Evolutionary conservation across 2,113 vertebrate genomes (phyloP).

Genomic region (Notarius quadriscutis): DNA sequence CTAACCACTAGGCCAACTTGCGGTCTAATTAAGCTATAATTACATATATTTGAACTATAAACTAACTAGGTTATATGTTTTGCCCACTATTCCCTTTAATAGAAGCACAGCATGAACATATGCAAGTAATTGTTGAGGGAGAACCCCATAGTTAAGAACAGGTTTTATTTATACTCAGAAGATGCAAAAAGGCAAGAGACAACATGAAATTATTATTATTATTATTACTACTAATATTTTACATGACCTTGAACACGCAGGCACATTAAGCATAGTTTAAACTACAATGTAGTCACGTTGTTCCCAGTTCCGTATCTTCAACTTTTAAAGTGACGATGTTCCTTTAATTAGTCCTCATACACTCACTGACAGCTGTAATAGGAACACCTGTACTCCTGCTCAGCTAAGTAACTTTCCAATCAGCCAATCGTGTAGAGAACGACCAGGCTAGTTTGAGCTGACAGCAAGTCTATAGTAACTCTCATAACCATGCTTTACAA

Average conservation of each 20-base stretch:
- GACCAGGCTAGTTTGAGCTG: neutral
- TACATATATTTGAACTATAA: neutral
- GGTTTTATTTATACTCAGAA: conserved; percentile 26
- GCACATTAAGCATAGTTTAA: conserved; percentile 64
- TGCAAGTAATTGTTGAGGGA: neutral
- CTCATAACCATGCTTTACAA: neutral
- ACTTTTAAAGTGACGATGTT: neutral
- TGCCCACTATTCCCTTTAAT: neutral
- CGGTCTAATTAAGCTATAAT: neutral
- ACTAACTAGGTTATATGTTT: neutral
- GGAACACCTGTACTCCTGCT: neutral
- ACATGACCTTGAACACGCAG: conserved; percentile 64
- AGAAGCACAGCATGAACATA: neutral
- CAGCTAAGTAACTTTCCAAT: neutral
- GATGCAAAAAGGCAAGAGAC: conserved; percentile 33
- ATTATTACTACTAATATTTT: conserved; percentile 61
- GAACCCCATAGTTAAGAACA: neutral
- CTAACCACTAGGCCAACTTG: too few species aligned
- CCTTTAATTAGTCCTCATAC: conserved; percentile 12
- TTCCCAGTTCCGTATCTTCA: neutral
- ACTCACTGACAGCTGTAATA: neutral
- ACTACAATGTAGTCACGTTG: conserved; percentile 71
- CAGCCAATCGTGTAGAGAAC: neutral
- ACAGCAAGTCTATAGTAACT: neutral
- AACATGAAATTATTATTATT: conserved; percentile 47